Base-by-base conservation (phyloP, 2,113 vertebrate species). In the Pimephales promelas region DNA sequence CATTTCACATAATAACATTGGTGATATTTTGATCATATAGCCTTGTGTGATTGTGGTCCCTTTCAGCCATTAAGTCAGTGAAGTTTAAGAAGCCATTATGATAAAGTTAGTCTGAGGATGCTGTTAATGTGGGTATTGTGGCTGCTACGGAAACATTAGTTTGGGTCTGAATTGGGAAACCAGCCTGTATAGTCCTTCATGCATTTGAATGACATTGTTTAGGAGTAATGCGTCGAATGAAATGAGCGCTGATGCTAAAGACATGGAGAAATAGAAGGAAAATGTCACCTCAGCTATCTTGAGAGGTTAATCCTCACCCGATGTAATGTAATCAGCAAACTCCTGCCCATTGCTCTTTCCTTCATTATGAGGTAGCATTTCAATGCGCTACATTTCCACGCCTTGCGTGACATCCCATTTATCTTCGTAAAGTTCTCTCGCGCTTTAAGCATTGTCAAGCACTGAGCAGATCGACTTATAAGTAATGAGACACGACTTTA, bases 301-400 rank as follows among this genome's bases (percentile, higher is more conserved):
- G 26, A 75, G 73, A 75, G 73, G 18, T 75, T 75, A 54, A 75
- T 75, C 49, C 28, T 75, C 73, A n/a, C 26, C 49, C 49, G 2
- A 9, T 10, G 13, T 56, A 75, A 75, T 75, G 73, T 54, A 77
- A 77, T 77, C 75, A 77, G 54, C 75, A 77, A 77, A 59, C 54
- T 34, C 75, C 22, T 59, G 52, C 31, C 75, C 31, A 24, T 59
- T 57, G 75, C 31, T 77, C 52, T 40, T 77, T 77, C 54, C 75
- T 77, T 59, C 54, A 77, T 77, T 59, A 73, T 73, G 52, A 77
- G 75, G 75, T 64, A 62, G 40, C 77, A 62, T 62, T 79, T 79
- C 75, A 77, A 59, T 57, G 54, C 1, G 22, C 31, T 57, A 40
- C 34, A 40, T 77, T 77, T 57, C 11, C 45, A 43, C 31, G 20